These are phyloP conservation scores for Leptopterna dolabrata DNA, from an alignment of 2,888 invertebrate genomes.

Conservation along the genomic window DNA sequence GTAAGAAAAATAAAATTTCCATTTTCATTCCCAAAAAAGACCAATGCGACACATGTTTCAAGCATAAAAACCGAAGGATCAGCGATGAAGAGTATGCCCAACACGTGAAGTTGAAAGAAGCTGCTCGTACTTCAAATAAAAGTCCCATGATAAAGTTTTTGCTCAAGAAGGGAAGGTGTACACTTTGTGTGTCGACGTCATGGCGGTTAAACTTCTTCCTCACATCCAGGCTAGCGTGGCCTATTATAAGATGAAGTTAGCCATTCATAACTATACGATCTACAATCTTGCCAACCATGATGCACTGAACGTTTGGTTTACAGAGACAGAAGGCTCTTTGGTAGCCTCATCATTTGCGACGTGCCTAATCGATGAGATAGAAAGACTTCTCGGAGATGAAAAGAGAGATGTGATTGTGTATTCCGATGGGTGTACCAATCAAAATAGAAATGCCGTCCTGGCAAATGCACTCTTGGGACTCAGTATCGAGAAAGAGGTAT, in stretches of 20 bases:
- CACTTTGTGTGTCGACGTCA: slow-evolving; percentile 40
- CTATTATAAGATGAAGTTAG: slow-evolving; percentile 2
- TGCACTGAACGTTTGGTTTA: not conserved
- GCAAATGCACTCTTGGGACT: not conserved
- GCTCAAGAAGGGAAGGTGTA: not conserved
- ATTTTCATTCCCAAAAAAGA: not conserved
- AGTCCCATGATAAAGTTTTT: not conserved
- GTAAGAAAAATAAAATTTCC: not conserved
- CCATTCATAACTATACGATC: not conserved
- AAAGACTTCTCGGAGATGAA: not conserved
- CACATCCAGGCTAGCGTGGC: not conserved
- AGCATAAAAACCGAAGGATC: not conserved
- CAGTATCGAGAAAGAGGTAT: not conserved
- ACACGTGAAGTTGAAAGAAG: not conserved
- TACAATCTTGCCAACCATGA: not conserved
- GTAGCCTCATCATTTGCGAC: not conserved
- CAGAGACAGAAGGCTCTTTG: not conserved
- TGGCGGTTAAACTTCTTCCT: slow-evolving; percentile 38
- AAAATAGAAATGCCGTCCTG: not conserved
- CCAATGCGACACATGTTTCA: not conserved
- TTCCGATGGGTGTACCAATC: not conserved
- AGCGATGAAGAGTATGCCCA: not conserved
- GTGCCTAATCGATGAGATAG: not conserved
- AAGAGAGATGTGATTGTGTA: not conserved
- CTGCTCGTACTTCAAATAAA: not conserved